Percentiles rank a stretch among this genome's conserved stretches.
Evolutionary conservation across 2,113 vertebrate species (phyloP).

Genomic region (Sialia sialis): DNA sequence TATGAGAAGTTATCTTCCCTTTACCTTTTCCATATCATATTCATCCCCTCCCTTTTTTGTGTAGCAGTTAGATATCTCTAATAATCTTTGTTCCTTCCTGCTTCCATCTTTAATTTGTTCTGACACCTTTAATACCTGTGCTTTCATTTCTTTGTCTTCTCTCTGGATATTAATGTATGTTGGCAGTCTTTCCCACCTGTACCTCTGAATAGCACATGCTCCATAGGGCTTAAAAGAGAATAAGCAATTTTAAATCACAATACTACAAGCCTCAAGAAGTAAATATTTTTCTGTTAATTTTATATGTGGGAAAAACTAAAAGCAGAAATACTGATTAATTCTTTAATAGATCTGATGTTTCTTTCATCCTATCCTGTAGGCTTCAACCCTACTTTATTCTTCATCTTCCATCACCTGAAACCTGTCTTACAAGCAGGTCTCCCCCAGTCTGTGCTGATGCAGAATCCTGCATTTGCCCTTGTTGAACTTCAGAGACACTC

Average conservation of each 20-base stretch:
- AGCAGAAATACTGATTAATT: neutral
- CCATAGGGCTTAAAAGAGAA: neutral
- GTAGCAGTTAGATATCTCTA: neutral
- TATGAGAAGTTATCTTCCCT: neutral
- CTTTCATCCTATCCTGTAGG: neutral
- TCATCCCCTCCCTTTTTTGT: neutral
- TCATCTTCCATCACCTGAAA: neutral
- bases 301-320: neutral
- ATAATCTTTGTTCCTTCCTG: neutral
- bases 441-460: too few species aligned
- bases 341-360: neutral
- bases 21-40: neutral
- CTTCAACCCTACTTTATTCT: neutral
- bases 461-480: neutral
- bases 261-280: neutral
- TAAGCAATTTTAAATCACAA: neutral
- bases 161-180: neutral
- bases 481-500: neutral
- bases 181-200: neutral
- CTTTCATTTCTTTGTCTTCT: constrained; percentile 2
- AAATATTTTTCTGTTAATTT: neutral
- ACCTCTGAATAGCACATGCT: neutral
- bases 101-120: neutral
- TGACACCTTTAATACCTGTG: neutral
- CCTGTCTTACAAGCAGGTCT: neutral